Percentiles rank a stretch among this genome's conserved stretches.
phyloP scores from a whole-genome alignment of 2,888 invertebrate genomes.

The Meloe dianella region DNA sequence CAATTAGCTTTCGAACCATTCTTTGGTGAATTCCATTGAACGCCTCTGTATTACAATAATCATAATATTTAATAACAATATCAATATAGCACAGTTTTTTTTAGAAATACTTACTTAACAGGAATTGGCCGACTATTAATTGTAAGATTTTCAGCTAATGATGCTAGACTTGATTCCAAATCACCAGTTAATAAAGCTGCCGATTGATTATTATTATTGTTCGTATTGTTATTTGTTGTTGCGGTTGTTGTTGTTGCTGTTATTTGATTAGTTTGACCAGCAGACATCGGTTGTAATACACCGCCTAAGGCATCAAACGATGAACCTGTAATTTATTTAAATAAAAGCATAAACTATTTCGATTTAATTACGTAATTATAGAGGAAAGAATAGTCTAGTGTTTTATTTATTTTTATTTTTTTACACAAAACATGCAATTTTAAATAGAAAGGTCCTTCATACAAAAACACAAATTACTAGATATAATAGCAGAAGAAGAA shows the following conservation, averaged over 20 bases:
- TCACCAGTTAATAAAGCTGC: constrained; percentile 84
- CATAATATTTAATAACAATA: background rate
- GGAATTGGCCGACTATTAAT: constrained; percentile 76
- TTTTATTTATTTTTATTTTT: no score
- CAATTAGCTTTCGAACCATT: constrained; percentile 81
- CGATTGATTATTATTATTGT: constrained; percentile 49
- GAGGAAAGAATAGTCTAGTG: background rate
- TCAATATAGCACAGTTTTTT: no score
- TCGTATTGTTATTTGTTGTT: constrained; percentile 39
- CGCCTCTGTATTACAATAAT: constrained; percentile 69
- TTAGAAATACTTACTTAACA: constrained; percentile 69
- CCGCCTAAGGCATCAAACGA: constrained; percentile 79
- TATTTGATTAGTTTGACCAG: constrained; percentile 37
- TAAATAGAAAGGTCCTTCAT: constrained; percentile 5
- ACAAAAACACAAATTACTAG: background rate
- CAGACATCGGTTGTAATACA: constrained; percentile 68
- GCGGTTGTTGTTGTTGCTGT: constrained; percentile 31
- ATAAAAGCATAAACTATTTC: background rate
- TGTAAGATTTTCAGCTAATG: constrained; percentile 89
- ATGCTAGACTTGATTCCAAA: constrained; percentile 91
- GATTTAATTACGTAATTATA: background rate
- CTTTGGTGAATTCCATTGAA: constrained; percentile 92
- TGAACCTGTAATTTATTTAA: constrained; percentile 48
- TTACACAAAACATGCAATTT: background rate
- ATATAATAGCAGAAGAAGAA: background rate